A percentile compares a stretch with the other conserved stretches of the same genome.
These are phyloP conservation scores for Aphis craccivora DNA, from an alignment of 1,140 invertebrate genomes.

Conservation along the genomic window DNA sequence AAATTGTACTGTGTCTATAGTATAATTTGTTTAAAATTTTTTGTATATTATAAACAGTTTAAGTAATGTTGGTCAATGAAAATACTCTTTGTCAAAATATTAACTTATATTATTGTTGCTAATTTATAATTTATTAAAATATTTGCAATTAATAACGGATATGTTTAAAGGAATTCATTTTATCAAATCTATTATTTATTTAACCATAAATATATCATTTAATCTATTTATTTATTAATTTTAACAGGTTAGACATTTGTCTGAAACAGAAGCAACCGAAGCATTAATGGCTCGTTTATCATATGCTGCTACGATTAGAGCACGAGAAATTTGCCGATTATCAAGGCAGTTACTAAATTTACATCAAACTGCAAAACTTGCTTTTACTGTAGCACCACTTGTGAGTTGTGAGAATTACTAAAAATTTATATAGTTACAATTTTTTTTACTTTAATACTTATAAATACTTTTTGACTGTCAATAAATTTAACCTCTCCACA, in stretches of 20 bases:
- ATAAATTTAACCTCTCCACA: background rate
- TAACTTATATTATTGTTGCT: background rate
- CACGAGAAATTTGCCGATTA: slow-evolving; percentile 72
- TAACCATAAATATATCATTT: background rate
- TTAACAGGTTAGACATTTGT: slow-evolving; percentile 75
- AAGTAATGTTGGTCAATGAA: no score
- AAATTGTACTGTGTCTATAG: no score
- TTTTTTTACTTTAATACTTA: background rate
- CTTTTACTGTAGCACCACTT: slow-evolving; percentile 79
- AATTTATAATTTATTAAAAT: background rate
- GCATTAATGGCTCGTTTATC: slow-evolving; percentile 82
- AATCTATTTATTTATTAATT: slow-evolving; percentile 9
- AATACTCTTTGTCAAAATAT: no score
- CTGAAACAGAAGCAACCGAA: slow-evolving; percentile 82
- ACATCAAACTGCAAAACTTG: slow-evolving; percentile 76
- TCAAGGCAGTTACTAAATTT: slow-evolving; percentile 70
- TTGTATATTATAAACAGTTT: no score
- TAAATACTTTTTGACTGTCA: background rate
- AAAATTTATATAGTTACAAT: background rate
- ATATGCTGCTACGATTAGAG: slow-evolving; percentile 81
- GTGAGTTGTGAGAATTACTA: slow-evolving; percentile 76
- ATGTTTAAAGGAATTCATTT: background rate
- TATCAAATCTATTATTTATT: background rate
- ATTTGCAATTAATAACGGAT: background rate
- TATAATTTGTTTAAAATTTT: no score